A percentile compares a stretch with the other conserved stretches of the same genome.
Conservation (phyloP, 2,113 vertebrate species). For the Vulpes ferrilata region DNA sequence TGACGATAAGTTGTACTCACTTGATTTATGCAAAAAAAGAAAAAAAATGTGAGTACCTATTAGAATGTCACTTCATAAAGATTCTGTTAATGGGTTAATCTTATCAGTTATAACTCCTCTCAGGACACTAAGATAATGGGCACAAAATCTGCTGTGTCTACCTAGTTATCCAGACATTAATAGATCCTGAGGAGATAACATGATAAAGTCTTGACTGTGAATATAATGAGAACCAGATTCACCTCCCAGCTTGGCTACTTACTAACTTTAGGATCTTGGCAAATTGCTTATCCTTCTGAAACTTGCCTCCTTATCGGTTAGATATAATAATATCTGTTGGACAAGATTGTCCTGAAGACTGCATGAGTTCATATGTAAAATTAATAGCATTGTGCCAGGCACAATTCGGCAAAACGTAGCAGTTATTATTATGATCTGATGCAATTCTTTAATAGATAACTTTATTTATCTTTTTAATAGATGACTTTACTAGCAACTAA, state of each 20-base stretch:
- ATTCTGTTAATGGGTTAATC: not conserved
- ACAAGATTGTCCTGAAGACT: not conserved
- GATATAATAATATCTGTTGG: not conserved
- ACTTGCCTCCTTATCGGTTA: not conserved
- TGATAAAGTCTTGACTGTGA: not conserved
- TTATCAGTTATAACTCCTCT: not conserved
- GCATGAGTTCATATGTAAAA: not conserved
- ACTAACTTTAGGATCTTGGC: not conserved
- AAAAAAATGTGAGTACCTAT: not conserved
- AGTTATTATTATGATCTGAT: not conserved
- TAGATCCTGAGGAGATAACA: not conserved
- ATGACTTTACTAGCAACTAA: not conserved
- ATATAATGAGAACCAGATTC: not conserved
- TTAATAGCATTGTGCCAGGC: not conserved
- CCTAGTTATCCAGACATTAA: not conserved
- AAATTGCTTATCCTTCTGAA: not conserved
- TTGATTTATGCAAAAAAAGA: not conserved
- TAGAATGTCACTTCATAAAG: not conserved
- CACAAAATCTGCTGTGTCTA: not conserved
- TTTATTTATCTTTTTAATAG: not conserved
- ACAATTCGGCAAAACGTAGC: not conserved
- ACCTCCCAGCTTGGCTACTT: not conserved
- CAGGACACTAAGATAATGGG: not conserved
- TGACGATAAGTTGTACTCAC: constrained; percentile 14
- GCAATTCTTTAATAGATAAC: not conserved